Evolutionary conservation across 2,113 vertebrate species (phyloP), one percentile per base, ranked within the genome.

Genomic region (Eptesicus fuscus): DNA sequence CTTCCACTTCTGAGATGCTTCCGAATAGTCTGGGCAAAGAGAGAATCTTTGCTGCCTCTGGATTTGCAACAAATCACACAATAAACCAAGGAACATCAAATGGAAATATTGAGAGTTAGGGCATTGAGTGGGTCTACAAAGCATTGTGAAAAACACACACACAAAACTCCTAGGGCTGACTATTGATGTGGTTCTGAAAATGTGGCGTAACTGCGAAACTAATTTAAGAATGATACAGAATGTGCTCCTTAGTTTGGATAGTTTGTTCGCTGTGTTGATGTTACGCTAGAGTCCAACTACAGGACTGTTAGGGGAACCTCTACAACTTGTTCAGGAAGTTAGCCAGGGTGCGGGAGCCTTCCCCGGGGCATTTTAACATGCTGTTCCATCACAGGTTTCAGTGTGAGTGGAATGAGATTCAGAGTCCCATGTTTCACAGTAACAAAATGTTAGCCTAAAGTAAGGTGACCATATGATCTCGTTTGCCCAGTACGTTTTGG

Each of bases 81-180:
- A 53, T 14, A 70, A 83, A 56, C 71, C 16, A 67, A 84, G 88
- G 35, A 83, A 59, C 13, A 70, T 35, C n/a, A 61, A 73, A 11
- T 20, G 83, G 83, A 93, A 93, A 90, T 40, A 28, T 5, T 83
- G 73, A 93, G 53, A 71, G 40, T 90, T 40, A 70, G 88, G 85
- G 37, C 37, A 42, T 20, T 51, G 30, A 73, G 16, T 71, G 7
- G 49, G 13, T 61, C 44, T 56, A 10, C 42, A 76, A 76, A 89
- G 53, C 40, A 56, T 10, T 47, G 8, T 35, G 20, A 10, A 22
- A 67, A 94, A 56, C 53, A 56, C 53, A 56, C 56, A 88, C 47
- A 10, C 32, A 42, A 56, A 42, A 61, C 11, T 83, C 22, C 2
- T 22, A 40, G 49, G 32, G 59, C 10, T 69, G 42, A 61, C 9